Percentiles rank a stretch among this genome's conserved stretches.
Conservation (phyloP, 2,113 vertebrate genomes). For the Ciconia stormi region DNA sequence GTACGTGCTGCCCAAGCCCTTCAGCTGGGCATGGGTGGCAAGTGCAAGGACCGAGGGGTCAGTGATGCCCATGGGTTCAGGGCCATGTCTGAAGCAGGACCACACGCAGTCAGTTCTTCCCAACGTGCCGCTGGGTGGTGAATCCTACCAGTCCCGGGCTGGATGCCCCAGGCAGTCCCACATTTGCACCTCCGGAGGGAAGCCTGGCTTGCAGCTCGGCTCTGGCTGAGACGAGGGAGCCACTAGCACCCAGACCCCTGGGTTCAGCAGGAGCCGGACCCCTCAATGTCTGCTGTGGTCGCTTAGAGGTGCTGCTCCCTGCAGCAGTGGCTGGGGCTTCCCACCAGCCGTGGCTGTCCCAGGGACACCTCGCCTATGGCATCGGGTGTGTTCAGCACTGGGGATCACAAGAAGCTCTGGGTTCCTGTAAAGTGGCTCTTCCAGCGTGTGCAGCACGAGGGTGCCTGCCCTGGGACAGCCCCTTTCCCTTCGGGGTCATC, state of each 20-base stretch:
- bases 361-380: fast-evolving
- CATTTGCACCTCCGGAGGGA: background rate
- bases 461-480: background rate
- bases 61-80: background rate
- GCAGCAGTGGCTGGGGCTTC: background rate
- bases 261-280: background rate
- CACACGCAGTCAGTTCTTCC: background rate
- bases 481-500: background rate
- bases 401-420: background rate
- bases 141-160: background rate
- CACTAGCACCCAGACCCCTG: too few species aligned
- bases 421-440: background rate
- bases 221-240: background rate
- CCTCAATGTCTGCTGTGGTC: background rate
- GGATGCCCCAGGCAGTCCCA: too few species aligned
- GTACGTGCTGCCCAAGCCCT: background rate
- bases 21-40: background rate
- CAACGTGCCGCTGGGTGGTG: fast-evolving
- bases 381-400: fast-evolving
- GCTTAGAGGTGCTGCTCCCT: background rate
- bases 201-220: background rate
- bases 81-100: background rate
- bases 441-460: background rate
- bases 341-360: fast-evolving
- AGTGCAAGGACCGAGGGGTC: background rate